phyloP scores from a whole-genome alignment of 2,888 invertebrate genomes.

The Plagiodera versicolora region DNA sequence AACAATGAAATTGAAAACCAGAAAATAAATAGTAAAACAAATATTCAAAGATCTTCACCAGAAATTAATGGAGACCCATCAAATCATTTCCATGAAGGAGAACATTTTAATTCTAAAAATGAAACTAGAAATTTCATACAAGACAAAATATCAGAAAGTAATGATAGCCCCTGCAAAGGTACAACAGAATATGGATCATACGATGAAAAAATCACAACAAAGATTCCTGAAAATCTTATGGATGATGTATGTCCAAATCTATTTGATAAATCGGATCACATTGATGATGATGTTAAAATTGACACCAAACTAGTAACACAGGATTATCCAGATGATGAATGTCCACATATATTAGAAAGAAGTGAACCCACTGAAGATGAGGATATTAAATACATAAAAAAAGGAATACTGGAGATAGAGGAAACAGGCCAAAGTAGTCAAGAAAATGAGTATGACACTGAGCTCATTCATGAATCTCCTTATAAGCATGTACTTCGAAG shows the following conservation, averaged over 20 bases:
- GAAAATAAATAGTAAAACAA: not conserved
- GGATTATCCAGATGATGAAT: no score
- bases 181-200: no score
- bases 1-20: not conserved
- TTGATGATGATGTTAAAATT: not conserved
- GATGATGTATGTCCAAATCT: not conserved
- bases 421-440: not conserved
- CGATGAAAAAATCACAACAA: not conserved
- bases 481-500: slow-evolving; percentile 8
- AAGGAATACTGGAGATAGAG: not conserved
- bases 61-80: no score
- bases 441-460: not conserved
- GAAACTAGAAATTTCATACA: not conserved
- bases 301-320: not conserved
- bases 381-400: no score
- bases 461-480: not conserved
- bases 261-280: not conserved
- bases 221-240: not conserved
- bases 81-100: not conserved
- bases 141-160: no score
- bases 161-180: no score
- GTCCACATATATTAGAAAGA: no score
- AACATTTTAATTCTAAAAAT: not conserved
- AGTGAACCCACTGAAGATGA: no score
- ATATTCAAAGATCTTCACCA: no score